These are phyloP conservation scores for Brachionus plicatilis DNA, from an alignment of 1,140 invertebrate species.

Conservation along the genomic window DNA sequence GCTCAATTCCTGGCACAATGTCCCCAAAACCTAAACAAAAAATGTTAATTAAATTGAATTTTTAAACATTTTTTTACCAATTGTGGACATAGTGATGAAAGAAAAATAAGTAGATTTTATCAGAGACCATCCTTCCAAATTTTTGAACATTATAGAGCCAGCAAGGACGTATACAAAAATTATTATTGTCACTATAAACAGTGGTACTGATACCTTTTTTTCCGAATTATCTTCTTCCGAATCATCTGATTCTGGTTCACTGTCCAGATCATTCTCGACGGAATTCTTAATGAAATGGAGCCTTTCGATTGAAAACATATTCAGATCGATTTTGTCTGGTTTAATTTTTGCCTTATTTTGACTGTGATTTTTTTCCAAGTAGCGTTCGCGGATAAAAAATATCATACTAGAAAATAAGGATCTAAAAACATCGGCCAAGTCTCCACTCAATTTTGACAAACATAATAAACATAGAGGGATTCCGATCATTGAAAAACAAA, in stretches of 20 bases:
- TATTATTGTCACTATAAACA: neutral
- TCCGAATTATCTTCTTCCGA: neutral
- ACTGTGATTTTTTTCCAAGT: neutral
- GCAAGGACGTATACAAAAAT: neutral
- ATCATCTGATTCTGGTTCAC: neutral
- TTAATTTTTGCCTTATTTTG: neutral
- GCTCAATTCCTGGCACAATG: neutral
- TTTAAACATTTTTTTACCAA: neutral
- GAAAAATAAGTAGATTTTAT: conserved; percentile 1
- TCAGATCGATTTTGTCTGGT: neutral
- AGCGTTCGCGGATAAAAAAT: neutral
- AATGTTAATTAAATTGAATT: neutral
- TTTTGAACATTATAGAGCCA: neutral
- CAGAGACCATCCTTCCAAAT: neutral
- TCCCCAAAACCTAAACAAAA: conserved; percentile 34
- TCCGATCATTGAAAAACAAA: conserved; percentile 38
- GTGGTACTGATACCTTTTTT: neutral
- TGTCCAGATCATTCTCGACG: neutral
- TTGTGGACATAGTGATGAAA: conserved; percentile 28
- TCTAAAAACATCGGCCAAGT: conserved; percentile 22
- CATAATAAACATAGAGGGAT: conserved; percentile 35
- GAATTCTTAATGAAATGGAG: neutral
- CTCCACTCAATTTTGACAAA: conserved; percentile 19
- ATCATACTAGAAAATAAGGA: neutral
- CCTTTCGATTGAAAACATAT: neutral